Conservation (phyloP, 2,113 vertebrate genomes). For the Silurus meridionalis region DNA sequence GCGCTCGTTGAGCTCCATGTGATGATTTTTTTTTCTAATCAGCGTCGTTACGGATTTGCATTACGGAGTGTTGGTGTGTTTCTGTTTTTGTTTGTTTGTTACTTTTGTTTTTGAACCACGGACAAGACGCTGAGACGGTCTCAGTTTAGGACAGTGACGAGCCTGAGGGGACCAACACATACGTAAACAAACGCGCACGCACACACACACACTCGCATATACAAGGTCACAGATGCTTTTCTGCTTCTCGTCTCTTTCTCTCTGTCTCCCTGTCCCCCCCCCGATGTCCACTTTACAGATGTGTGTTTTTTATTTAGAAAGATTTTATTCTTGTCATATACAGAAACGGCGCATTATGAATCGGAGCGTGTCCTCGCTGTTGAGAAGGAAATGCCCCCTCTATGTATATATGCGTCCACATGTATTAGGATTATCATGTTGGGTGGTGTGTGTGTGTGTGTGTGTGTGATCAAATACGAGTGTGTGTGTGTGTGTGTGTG, state of each 20-base stretch:
- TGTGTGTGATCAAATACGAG: not conserved
- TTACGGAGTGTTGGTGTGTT: slow-evolving; percentile 21
- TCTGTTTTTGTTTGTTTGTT: not conserved
- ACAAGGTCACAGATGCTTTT: slow-evolving; percentile 46
- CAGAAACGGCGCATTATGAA: slow-evolving; percentile 78
- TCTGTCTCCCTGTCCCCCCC: slow-evolving; percentile 23
- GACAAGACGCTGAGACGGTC: slow-evolving; percentile 30
- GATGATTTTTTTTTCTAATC: slow-evolving; percentile 25
- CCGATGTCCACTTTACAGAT: slow-evolving; percentile 51
- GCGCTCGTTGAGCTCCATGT: slow-evolving; percentile 44
- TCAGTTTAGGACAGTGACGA: slow-evolving; percentile 35
- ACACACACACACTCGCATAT: not conserved
- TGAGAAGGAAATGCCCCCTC: slow-evolving; percentile 61
- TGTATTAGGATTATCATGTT: slow-evolving; percentile 72
- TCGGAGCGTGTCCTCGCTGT: slow-evolving; percentile 56
- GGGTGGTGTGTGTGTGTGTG: slow-evolving; percentile 39
- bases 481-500: not conserved
- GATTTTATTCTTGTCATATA: slow-evolving; percentile 81
- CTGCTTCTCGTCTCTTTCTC: not conserved
- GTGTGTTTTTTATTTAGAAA: slow-evolving; percentile 81
- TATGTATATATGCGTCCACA: slow-evolving; percentile 80
- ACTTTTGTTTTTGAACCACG: slow-evolving; percentile 30
- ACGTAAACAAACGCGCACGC: not conserved
- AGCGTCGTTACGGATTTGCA: slow-evolving; percentile 46
- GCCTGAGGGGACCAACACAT: slow-evolving; percentile 46